Conservation (phyloP, 2,888 invertebrate genomes). For the Marronus borbonicus region DNA sequence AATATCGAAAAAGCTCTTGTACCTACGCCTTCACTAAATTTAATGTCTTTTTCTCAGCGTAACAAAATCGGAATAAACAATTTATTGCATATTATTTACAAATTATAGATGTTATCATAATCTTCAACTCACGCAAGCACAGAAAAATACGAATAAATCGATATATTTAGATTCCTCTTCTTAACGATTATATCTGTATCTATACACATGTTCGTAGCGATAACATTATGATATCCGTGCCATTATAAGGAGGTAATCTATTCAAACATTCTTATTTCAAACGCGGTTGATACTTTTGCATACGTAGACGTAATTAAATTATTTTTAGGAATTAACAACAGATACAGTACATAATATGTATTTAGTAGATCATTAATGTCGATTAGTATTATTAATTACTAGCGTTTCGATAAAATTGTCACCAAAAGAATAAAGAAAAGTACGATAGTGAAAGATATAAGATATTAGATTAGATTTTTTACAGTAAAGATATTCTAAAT, state of each 20-base stretch:
- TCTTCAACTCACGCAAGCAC: no score
- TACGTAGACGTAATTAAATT: background rate
- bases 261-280: constrained; percentile 14
- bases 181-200: no score
- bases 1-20: no score
- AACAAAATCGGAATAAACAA: no score
- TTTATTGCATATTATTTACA: no score
- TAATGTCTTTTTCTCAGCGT: no score
- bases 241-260: background rate
- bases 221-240: background rate
- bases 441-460: background rate
- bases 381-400: constrained; percentile 20
- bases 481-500: no score
- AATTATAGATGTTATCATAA: no score
- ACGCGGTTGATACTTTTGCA: background rate
- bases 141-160: no score
- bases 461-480: background rate
- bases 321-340: constrained; percentile 11
- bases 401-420: constrained; percentile 5
- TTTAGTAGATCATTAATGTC: constrained; percentile 4
- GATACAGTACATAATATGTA: background rate
- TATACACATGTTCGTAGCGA: no score
- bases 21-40: no score
- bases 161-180: no score
- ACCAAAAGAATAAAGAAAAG: constrained; percentile 9